Conservation (phyloP, 2,888 invertebrate genomes). For the Acanthosepion pharaonis region DNA sequence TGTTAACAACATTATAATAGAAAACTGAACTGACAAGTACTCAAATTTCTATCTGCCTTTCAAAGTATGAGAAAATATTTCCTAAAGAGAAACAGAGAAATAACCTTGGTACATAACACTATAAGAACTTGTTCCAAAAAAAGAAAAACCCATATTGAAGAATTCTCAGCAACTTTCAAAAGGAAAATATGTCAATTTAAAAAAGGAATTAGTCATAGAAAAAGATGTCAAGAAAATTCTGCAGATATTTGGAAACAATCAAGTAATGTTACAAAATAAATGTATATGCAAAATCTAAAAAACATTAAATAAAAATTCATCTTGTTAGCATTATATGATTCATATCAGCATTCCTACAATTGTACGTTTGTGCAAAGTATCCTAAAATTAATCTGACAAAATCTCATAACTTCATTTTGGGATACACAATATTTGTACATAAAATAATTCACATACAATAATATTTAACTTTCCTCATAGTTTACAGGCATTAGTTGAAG, state of each 20-base stretch:
- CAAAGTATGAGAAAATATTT: neutral
- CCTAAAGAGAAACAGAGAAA: constrained; percentile 3
- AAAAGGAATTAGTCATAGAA: neutral
- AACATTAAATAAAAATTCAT: neutral
- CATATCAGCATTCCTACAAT: neutral
- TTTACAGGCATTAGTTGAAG: neutral
- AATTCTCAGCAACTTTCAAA: neutral
- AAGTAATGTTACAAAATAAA: neutral
- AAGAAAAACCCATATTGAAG: neutral
- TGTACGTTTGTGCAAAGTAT: neutral
- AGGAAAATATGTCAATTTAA: too few relatives aligned
- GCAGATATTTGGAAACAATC: neutral
- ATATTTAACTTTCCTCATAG: neutral
- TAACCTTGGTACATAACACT: constrained; percentile 35
- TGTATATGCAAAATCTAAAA: neutral
- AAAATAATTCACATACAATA: neutral
- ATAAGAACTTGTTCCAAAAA: neutral
- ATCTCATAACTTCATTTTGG: neutral
- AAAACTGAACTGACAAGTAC: neutral
- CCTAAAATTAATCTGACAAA: neutral
- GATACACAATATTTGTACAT: neutral
- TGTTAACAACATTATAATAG: neutral
- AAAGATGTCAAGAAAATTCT: neutral
- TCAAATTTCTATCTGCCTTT: neutral
- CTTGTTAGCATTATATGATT: too few relatives aligned